phyloP scores from a whole-genome alignment of 2,797 vertebrate genomes.

The Sternarchorhynchus goeldii region DNA sequence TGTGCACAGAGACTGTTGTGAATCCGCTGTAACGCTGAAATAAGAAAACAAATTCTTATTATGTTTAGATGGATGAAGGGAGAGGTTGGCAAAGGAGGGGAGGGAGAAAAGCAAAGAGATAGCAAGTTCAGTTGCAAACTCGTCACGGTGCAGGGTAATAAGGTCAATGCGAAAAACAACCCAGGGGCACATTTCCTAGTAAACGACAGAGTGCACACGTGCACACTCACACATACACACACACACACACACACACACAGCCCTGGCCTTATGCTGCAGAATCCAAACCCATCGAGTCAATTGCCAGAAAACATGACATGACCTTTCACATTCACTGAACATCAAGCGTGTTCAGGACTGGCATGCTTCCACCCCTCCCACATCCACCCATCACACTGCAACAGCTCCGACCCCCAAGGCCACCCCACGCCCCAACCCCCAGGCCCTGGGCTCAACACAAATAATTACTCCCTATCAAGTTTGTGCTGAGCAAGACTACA shows the following conservation, averaged over 20 bases:
- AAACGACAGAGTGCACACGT: constrained; percentile 80
- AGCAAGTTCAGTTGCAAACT: constrained; percentile 76
- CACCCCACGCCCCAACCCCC: constrained; percentile 65
- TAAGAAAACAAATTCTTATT: background rate
- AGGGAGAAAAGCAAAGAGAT: constrained; percentile 45
- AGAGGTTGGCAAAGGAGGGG: constrained; percentile 47
- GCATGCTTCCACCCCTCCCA: constrained; percentile 84
- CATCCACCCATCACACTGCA: constrained; percentile 73
- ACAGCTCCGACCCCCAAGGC: constrained; percentile 68
- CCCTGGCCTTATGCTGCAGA: constrained; percentile 88
- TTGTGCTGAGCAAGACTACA: constrained; percentile 83
- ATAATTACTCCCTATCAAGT: constrained; percentile 90
- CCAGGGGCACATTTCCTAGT: constrained; percentile 86
- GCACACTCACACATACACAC: constrained; percentile 43
- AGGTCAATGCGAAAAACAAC: constrained; percentile 96
- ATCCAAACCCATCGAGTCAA: constrained; percentile 96
- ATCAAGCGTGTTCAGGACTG: constrained; percentile 88
- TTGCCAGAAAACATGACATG: constrained; percentile 97
- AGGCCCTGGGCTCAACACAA: constrained; percentile 89
- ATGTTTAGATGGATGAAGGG: constrained; percentile 17
- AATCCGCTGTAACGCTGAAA: background rate
- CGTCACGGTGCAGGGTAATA: constrained; percentile 89
- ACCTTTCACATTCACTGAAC: constrained; percentile 97
- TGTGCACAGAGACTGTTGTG: background rate
- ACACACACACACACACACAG: constrained; percentile 61